Base-by-base conservation (phyloP, 2,113 vertebrate genomes). In the Zapus hudsonius region DNA sequence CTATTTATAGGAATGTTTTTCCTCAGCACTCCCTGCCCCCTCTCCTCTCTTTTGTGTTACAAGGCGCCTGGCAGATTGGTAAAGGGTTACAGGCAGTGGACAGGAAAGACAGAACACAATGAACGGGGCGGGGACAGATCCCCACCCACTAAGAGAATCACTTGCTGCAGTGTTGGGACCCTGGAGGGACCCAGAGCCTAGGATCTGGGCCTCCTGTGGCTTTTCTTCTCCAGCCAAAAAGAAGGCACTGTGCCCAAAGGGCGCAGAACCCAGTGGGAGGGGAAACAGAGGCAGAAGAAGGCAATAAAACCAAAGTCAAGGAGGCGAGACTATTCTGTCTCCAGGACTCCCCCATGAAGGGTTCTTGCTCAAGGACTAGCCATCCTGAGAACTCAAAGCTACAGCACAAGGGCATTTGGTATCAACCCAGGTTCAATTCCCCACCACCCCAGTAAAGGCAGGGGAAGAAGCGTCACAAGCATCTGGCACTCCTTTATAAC, bases 1-100 rank as follows among this genome's bases (percentile, higher is more conserved):
- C 97, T 98, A 98, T 98, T 98, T 98, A 98, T 98, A 98, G 98
- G 96, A 96, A 95, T 94, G 94, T 93, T 96, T 96, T 97, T 96
- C 95, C 97, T 94, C 90, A 3, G 72, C 61, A 74, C 94, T 94
- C 95, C 92, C 96, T 92, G 52, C 95, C 95, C 81, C 75, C 27
- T 33, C 72, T 93, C 89, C 86, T 72, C 93, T 83, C 96, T 94
- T 98, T 98, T 98, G 97, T 97, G 90, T 97, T 93, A 96, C 96
- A 95, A 93, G 97, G 97, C 94, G 96, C 96, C 98, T 98, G 97
- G 97, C 96, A 98, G 97, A 97, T 98, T 57, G 92, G 95, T 97
- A 95, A 95, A 97, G 96, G 96, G 97, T 98, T 97, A 97, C 96
- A 98, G 97, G 96, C 96, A 96, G 73, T 0, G 67, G 95, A 97